A percentile compares a stretch with the other conserved stretches of the same genome.
Evolutionary conservation across 2,113 vertebrate species (phyloP).

Genomic region (Cephalopterus ornatus): DNA sequence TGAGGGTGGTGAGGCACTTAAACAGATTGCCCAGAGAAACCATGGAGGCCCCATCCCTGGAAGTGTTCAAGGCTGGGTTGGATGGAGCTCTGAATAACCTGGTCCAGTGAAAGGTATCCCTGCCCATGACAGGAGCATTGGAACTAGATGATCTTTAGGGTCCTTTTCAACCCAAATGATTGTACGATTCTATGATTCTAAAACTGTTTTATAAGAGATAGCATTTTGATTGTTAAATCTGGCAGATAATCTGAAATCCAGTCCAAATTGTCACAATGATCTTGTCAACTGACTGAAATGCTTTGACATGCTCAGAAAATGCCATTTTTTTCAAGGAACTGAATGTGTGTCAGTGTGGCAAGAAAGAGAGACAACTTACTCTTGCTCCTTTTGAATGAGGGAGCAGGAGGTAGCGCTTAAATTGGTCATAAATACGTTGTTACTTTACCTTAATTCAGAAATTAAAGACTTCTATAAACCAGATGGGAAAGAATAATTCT

Average conservation of each 20-base stretch:
- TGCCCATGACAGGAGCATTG: not conserved
- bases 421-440: not conserved
- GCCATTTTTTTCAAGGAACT: not conserved
- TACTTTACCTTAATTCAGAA: not conserved
- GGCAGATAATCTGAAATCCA: not conserved
- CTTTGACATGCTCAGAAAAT: not conserved
- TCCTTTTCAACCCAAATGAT: not conserved
- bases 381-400: not conserved
- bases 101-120: not conserved
- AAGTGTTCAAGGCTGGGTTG: not conserved
- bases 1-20: not conserved
- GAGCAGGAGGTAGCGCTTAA: not conserved
- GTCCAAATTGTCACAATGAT: not conserved
- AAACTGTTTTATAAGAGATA: not conserved
- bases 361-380: not conserved
- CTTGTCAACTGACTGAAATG: not conserved
- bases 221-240: not conserved
- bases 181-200: not conserved
- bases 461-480: not conserved
- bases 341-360: not conserved
- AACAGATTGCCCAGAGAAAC: not conserved
- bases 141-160: not conserved
- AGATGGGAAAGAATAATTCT: not conserved
- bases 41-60: not conserved
- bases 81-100: not conserved